Conservation (phyloP, 2,797 vertebrate species). For the Natrix natrix region DNA sequence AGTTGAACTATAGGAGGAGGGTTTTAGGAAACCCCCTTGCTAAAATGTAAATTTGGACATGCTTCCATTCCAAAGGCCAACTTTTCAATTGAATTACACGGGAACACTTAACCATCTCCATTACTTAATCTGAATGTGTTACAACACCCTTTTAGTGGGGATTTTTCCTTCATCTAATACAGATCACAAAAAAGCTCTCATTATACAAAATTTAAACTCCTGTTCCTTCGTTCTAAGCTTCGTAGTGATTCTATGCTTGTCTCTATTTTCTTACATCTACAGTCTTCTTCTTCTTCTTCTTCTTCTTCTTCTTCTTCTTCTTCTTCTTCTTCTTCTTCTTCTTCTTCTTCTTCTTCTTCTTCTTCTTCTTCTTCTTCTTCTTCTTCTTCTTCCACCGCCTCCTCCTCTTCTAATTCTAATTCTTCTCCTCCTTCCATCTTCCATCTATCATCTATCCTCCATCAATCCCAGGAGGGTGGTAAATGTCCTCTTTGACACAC, state of each 20-base stretch:
- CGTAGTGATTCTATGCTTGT: neutral
- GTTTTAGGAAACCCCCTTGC: neutral
- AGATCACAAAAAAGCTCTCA: neutral
- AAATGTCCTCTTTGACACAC: neutral
- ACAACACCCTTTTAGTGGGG: neutral
- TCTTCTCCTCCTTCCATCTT: too few relatives aligned
- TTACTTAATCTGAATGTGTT: neutral
- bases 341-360: too few relatives aligned
- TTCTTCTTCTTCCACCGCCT: accelerated
- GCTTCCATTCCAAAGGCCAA: neutral
- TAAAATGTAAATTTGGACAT: neutral
- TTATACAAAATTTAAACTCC: neutral
- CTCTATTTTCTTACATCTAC: neutral
- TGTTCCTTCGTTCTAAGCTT: neutral
- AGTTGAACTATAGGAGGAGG: neutral
- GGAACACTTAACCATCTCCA: neutral
- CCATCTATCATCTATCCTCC: too few relatives aligned
- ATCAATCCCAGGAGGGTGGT: too few relatives aligned
- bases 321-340: too few relatives aligned
- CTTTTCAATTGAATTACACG: neutral
- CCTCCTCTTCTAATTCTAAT: accelerated
- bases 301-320: too few relatives aligned
- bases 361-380: accelerated
- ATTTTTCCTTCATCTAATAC: neutral
- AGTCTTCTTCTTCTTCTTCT: neutral